These are phyloP conservation scores for Ridgeia piscesae DNA, from an alignment of 1,140 invertebrate species.

Conservation along the genomic window DNA sequence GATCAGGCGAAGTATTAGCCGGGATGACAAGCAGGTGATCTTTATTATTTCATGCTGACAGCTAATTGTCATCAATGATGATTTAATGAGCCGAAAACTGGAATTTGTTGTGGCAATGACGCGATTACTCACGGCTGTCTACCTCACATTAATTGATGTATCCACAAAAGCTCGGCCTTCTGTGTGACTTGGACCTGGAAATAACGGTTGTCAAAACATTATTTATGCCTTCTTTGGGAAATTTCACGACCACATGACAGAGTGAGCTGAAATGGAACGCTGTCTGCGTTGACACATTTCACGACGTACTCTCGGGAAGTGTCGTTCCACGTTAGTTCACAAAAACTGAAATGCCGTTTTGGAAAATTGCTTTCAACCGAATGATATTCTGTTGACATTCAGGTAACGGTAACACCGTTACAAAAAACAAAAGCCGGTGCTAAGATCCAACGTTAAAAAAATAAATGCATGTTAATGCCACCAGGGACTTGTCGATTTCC, in stretches of 20 bases:
- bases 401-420: background rate
- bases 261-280: background rate
- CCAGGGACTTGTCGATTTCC: background rate
- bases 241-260: background rate
- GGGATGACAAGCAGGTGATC: background rate
- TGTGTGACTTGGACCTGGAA: background rate
- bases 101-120: background rate
- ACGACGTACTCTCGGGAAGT: background rate
- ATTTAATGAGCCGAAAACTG: background rate
- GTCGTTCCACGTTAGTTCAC: background rate
- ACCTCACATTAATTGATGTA: background rate
- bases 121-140: background rate
- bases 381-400: background rate
- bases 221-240: background rate
- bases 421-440: background rate
- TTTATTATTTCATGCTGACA: slow-evolving; percentile 6
- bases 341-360: background rate
- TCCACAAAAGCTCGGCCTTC: background rate
- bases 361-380: background rate
- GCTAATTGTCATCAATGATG: background rate
- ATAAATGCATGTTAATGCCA: background rate
- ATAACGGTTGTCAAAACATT: background rate
- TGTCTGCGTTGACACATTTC: background rate
- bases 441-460: background rate
- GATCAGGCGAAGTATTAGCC: background rate